Evolutionary conservation across 2,113 vertebrate genomes (phyloP), one percentile per base, ranked within the genome.

Genomic region (Oryzias melastigma): DNA sequence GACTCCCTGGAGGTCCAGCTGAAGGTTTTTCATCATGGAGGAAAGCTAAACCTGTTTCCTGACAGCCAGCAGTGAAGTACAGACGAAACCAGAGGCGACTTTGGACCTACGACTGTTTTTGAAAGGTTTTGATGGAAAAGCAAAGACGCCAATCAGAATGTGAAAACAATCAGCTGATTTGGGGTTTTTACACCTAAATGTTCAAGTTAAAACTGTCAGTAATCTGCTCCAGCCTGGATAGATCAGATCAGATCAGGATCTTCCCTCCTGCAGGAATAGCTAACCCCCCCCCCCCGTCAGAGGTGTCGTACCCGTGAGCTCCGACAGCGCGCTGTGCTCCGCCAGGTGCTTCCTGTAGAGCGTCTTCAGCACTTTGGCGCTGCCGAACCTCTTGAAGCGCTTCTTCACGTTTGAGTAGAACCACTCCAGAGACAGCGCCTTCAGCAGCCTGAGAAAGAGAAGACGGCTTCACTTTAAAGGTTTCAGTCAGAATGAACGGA

Each of bases 301-400:
- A 12, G 35, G 18, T 1, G 14, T 5, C 53, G 78, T 91, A 98
- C 96, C 95, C 81, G 91, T 72, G 27, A 88, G 63, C 42, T 95
- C 94, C 7, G 90, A 82, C 72, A 92, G 90, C 0, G 80, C 77
- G 14, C 92, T 90, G 0, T 89, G 93, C 67, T 95, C 94, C 42
- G 90, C 85, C 20, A 92, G 86, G 65, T 96, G 95, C 43, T 96
- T 96, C 86, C 90, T 93, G 88, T 95, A 97, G 19, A 99, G 88
- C 52, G 94, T 98, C 88, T 96, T 96, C 78, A 99, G 86, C 70
- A 99, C 97, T 89, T 98, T 98, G 79, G 95, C 95, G 49, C 97
- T 98, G 81, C 97, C 97, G 7, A 98, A 99, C 80, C 94, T 93
- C 80, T 95, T 98, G 85, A 98, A 99, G 52, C 96, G 95, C 50